Base-by-base conservation (phyloP, 1,140 invertebrate species). In the Trigoniulus corallinus region DNA sequence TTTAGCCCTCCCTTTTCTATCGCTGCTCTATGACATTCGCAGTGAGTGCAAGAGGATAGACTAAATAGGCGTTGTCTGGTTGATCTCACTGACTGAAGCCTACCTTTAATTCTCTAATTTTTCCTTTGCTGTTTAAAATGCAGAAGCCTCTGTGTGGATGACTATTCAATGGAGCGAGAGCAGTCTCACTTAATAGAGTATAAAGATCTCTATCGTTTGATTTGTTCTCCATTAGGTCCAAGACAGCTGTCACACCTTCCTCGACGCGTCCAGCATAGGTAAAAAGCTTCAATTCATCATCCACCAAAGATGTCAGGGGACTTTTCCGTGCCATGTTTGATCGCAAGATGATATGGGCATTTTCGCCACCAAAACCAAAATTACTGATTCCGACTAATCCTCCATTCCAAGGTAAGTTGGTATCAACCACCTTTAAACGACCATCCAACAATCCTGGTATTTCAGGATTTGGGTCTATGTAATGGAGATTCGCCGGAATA, bases 211-310 rank as follows among this genome's bases (percentile, higher is more conserved):
- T 2, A n/a, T 39, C 46, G 23, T 50, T 29, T 25, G 37, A 18
- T 7, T 41, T 21, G 15, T 50, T 43, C 27, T 66, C 58, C 2
- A 69, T 57, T 23, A 10, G 21, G 21, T 79, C 67, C 3, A 93
- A 67, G 40, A 92, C 68, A 47, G 62, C 61, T 39, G 76, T 67
- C 18, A 91, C 78, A 3, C 82, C 83, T 48, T 84, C 80, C 59
- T 87, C 76, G 1, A 88, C 94, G 54, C 92, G 75, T 12, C 88
- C 89, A 13, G 84, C 85, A 47, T 83, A 79, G 2, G 79, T 68
- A 20, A 91, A 72, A 7, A 95, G 68, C 20, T 47, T 47, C 46
- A 40, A 12, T 18, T 18, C 42, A 10, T 44, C 42, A 7, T 20
- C 21, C 7, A 7, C 4, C 7, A 7, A 7, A 20, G 21, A 12